phyloP scores from a whole-genome alignment of 2,113 vertebrate species.

The Capricornis sumatraensis region DNA sequence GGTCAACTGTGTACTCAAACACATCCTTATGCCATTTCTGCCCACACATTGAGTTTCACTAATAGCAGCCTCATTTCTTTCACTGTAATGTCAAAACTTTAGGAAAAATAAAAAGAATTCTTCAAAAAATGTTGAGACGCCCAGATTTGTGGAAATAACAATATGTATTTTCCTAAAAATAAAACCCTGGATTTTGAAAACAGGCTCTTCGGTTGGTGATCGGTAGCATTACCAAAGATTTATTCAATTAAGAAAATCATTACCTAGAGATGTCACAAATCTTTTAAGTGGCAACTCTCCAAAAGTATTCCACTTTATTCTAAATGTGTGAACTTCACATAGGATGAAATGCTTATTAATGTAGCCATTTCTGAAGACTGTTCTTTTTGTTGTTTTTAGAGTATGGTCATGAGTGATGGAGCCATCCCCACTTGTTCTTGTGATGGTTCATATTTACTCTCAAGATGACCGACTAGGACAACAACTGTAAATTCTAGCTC shows the following conservation, averaged over 20 bases:
- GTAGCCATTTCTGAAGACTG: not conserved
- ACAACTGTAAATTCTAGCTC: not conserved
- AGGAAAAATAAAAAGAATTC: not conserved
- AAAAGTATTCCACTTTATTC: not conserved
- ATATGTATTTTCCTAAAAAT: not conserved
- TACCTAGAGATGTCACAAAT: not conserved
- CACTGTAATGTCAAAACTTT: not conserved
- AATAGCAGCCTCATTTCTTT: not conserved
- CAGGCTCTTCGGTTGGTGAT: not conserved
- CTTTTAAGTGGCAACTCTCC: not conserved
- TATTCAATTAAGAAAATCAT: not conserved
- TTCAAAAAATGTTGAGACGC: not conserved
- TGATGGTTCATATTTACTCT: not conserved
- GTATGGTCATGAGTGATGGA: not conserved
- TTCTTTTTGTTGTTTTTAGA: not conserved
- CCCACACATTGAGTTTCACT: not conserved
- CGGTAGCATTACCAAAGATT: not conserved
- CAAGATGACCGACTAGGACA: not conserved
- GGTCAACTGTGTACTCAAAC: not conserved
- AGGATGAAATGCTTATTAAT: not conserved
- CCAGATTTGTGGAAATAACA: not conserved
- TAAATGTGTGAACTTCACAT: not conserved
- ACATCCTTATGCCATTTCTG: not conserved
- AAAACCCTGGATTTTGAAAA: not conserved
- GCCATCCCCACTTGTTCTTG: not conserved